Base-by-base conservation (phyloP, 2,797 vertebrate species). In the Coregonus suidteri region DNA sequence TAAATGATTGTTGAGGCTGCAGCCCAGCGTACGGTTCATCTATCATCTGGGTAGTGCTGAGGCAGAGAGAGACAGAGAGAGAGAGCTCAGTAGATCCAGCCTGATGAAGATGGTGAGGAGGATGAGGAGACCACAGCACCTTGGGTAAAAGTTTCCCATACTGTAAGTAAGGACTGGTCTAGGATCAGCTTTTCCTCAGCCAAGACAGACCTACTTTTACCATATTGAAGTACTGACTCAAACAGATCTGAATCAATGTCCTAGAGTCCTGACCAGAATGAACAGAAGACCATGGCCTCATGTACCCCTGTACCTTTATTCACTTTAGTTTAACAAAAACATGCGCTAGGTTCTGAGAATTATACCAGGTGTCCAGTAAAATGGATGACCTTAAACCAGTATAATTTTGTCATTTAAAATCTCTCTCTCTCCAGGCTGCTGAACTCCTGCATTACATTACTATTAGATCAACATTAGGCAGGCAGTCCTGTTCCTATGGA, bases 1-100 rank as follows among this genome's bases (percentile, higher is more conserved):
- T 83, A 75, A 77, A 83, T 82, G 78, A 82, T 78, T 73, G 75
- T 70, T 66, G 52, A 31, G 56, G 74, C 77, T 75, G 80, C 75
- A 75, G 77, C 68, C 47, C 35, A 73, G 75, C 76, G 78, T 77
- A 65, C 70, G 71, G 72, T 53, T 74, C 75, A 85, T 86, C 76
- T 69, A 81, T 83, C 75, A 84, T 30, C 35, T 41, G 47, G 16
- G 31, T 52, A 62, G 4, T 79, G 70, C 69, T 71, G 70, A 71
- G 70, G n/a, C 70, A 71, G 9, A 37, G 37, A n/a, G 56, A 20
- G 6, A 62, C n/a, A 18, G 18, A 11, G 59, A 18, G 59, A 30
- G n/a, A 47, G 59, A 25, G 20, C 59, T 7, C 59, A 25, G 59
- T 20, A 25, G 9, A 64, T 64, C 20, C 59, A 11, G 59, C 59